These are phyloP conservation scores for Melanogrammus aeglefinus DNA, from an alignment of 2,797 vertebrate genomes.

Conservation along the genomic window DNA sequence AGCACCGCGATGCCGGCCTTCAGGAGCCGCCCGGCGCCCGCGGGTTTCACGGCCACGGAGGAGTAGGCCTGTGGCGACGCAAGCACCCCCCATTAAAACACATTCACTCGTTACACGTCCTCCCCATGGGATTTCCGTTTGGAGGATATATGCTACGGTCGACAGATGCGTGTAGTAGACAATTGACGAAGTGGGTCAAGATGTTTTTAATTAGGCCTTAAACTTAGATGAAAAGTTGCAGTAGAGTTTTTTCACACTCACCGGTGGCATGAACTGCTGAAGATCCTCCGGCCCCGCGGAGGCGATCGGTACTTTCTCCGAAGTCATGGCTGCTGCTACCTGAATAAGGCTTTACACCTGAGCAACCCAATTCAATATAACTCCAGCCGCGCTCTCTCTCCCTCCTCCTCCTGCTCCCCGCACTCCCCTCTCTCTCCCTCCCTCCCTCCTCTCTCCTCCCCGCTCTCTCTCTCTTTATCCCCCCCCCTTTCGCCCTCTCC, in stretches of 20 bases:
- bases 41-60: conserved; percentile 71
- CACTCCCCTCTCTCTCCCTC: no score
- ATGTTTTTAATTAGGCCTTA: no score
- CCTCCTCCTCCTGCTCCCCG: conserved; percentile 4
- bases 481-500: not conserved
- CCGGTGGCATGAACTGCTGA: conserved; percentile 83
- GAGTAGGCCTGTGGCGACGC: conserved; percentile 75
- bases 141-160: no score
- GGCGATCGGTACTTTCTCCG: conserved; percentile 87
- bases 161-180: no score
- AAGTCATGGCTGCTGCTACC: conserved; percentile 54
- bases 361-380: conserved; percentile 23
- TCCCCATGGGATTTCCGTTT: no score
- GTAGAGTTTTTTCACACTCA: conserved; percentile 65
- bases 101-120: no score
- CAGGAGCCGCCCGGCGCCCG: conserved; percentile 78
- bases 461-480: not conserved
- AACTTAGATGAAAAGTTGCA: no score
- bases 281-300: conserved; percentile 81
- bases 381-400: conserved; percentile 15
- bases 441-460: not conserved
- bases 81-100: not conserved
- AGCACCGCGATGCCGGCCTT: conserved; percentile 83
- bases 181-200: no score
- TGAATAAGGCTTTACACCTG: conserved; percentile 51